Evolutionary conservation across 1,140 invertebrate species (phyloP).

Genomic region (Ceratosolen fusciceps): DNA sequence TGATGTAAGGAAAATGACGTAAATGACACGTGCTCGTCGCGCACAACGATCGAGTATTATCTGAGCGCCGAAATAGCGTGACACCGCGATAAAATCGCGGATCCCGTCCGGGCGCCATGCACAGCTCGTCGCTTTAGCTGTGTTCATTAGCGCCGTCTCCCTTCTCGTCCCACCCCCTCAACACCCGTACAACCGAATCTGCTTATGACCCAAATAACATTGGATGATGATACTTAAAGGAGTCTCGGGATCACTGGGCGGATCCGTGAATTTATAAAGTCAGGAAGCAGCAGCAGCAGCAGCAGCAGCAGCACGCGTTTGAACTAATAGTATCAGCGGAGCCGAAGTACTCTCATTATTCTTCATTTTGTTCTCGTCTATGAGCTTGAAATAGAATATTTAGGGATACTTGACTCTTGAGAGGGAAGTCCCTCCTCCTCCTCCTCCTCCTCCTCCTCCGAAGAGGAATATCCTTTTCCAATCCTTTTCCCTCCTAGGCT

Average conservation of each 20-base stretch:
- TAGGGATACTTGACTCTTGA: too few relatives aligned
- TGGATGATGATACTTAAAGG: neutral
- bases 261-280: neutral
- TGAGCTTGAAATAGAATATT: too few relatives aligned
- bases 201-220: slow-evolving; percentile 40
- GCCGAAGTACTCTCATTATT: neutral
- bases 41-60: neutral
- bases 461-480: too few relatives aligned
- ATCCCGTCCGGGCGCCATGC: neutral
- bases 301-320: too few relatives aligned
- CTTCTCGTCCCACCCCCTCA: neutral
- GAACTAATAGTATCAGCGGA: neutral
- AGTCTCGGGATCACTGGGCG: slow-evolving; percentile 18
- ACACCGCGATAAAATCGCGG: neutral
- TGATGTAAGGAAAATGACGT: neutral
- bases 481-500: too few relatives aligned
- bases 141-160: slow-evolving; percentile 36
- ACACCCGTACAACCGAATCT: too few relatives aligned
- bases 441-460: too few relatives aligned
- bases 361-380: neutral
- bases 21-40: neutral
- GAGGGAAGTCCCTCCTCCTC: too few relatives aligned
- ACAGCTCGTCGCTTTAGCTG: slow-evolving; percentile 18
- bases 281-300: too few relatives aligned
- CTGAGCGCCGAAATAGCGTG: neutral